phyloP scores from a whole-genome alignment of 2,113 vertebrate genomes.

The Anoura caudifer region DNA sequence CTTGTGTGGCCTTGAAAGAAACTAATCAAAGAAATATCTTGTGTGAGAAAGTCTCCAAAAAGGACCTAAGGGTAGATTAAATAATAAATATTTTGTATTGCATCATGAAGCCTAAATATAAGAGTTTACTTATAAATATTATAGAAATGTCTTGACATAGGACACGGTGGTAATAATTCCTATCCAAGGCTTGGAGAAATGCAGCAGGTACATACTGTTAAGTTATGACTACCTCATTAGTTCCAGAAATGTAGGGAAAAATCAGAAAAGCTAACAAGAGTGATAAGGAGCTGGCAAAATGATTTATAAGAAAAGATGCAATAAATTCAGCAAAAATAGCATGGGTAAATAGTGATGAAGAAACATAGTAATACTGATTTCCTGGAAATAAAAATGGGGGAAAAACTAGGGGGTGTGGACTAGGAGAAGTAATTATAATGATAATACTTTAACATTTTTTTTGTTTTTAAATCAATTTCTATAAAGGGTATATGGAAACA shows the following conservation, averaged over 20 bases:
- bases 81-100: background rate
- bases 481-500: background rate
- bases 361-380: background rate
- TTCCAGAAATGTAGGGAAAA: background rate
- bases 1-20: background rate
- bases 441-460: background rate
- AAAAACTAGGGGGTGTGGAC: background rate
- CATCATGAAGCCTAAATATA: background rate
- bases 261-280: background rate
- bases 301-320: background rate
- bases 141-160: background rate
- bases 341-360: background rate
- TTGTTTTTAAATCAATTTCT: constrained; percentile 1
- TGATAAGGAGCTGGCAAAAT: background rate
- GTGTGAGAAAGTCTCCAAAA: background rate
- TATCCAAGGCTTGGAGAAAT: background rate
- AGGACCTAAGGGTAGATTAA: background rate
- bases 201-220: background rate
- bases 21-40: background rate
- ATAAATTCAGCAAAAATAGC: background rate
- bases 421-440: background rate
- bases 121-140: background rate
- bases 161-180: background rate
- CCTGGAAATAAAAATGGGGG: background rate
- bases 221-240: background rate